Evolutionary conservation across 1,140 invertebrate genomes (phyloP), one percentile per base, ranked within the genome.

Genomic region (Heliconius nattereri): DNA sequence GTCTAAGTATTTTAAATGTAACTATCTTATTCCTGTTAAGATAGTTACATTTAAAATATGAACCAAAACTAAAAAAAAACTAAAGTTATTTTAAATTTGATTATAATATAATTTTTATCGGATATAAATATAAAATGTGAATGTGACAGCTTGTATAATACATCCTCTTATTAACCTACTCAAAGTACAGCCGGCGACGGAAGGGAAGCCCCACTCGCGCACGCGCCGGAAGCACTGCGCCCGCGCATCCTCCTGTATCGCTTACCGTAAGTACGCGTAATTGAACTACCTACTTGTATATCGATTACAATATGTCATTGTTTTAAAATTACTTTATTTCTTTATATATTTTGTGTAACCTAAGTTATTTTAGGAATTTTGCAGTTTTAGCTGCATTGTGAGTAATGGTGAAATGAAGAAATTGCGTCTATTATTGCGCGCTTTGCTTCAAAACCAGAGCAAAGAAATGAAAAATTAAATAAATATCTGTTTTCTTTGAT

Each of bases 171-270:
- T 71, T 71, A 71, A 66, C 60, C 60, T 66, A 66, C 60, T 66
- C 35, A 71, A 37, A 11, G 71, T 37, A 71, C 71, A 71, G 32
- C 71, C 71, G 71, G 70, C 52, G 45, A 71, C 91, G 91, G 91
- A 93, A 86, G 83, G 19, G 92, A 93, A 93, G 92, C 92, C 92
- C 83, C 86, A 92, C 91, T 92, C 90, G 85, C 86, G 89, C 90
- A 92, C 91, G 88, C 89, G 90, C 91, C 90, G 92, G 92, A 93
- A 89, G 85, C 81, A 83, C 80, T 91, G 90, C 91, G 89, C 90
- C 80, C 75, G 91, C 92, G 92, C 91, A 90, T 88, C 87, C 89
- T 81, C 83, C 84, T 85, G 90, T 91, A 83, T 88, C 87, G 81
- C 84, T 90, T 88, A 87, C 87, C 81, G 86, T 89, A 87, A 91